Conservation (phyloP, 2,113 vertebrate species). For the Mastomys natalensis region DNA sequence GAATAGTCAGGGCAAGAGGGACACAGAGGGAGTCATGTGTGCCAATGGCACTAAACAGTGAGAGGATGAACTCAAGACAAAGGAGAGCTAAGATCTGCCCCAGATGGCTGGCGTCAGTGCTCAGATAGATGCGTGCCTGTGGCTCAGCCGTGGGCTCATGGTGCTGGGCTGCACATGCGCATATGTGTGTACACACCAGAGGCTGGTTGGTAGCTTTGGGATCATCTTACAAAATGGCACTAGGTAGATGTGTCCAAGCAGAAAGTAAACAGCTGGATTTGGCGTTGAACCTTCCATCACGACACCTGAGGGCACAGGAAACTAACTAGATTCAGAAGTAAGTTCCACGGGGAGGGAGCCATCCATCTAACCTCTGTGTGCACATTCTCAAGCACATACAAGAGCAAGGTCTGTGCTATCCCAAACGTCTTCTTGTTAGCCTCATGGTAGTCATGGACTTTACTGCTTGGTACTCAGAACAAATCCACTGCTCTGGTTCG, state of each 20-base stretch:
- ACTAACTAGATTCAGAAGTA: not conserved
- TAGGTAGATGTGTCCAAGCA: not conserved
- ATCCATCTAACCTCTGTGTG: rapidly evolving
- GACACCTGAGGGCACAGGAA: not conserved
- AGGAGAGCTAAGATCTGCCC: no score
- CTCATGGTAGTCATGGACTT: not conserved
- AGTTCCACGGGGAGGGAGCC: not conserved
- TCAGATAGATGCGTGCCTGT: not conserved
- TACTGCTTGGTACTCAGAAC: not conserved
- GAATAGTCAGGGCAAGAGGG: not conserved
- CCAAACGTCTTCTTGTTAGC: not conserved
- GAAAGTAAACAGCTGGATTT: not conserved
- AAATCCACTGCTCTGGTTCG: not conserved
- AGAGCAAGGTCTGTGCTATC: not conserved
- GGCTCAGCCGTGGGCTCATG: no score
- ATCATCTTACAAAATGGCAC: not conserved
- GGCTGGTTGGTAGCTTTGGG: not conserved
- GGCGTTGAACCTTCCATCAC: not conserved
- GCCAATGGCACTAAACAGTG: no score
- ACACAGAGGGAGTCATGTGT: not conserved
- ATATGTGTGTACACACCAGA: not conserved
- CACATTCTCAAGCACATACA: not conserved
- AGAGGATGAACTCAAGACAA: not conserved
- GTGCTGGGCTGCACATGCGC: not conserved
- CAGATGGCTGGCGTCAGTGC: not conserved